Conservation (phyloP, 2,797 vertebrate species). For the Neomorphus geoffroyi region DNA sequence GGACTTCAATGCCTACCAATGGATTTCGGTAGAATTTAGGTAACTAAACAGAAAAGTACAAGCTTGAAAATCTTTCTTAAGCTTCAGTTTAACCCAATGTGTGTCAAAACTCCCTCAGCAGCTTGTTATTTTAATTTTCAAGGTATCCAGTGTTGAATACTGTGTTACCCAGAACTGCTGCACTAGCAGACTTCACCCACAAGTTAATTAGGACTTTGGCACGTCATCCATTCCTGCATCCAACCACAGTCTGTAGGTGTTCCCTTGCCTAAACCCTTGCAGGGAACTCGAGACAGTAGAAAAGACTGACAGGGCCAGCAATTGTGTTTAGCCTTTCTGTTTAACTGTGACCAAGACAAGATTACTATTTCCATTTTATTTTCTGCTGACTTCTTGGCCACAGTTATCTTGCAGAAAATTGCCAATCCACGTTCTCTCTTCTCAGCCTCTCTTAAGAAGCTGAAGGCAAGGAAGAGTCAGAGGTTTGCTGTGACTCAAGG, state of each 20-base stretch:
- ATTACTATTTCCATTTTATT: neutral
- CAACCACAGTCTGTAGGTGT: neutral
- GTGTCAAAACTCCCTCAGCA: neutral
- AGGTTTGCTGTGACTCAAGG: neutral
- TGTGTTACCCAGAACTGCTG: neutral
- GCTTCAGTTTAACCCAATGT: neutral
- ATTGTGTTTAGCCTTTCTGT: neutral
- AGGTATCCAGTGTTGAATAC: constrained; percentile 9
- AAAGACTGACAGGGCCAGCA: neutral
- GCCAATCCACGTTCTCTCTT: neutral
- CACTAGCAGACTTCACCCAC: neutral
- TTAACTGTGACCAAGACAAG: neutral
- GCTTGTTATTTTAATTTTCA: constrained; percentile 43
- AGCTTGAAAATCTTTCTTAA: neutral
- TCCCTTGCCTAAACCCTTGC: neutral
- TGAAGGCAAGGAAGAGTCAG: neutral
- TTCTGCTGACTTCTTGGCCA: neutral
- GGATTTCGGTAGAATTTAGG: constrained; percentile 12
- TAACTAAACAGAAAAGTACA: neutral
- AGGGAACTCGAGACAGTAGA: neutral
- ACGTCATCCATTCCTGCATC: neutral
- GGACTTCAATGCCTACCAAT: neutral
- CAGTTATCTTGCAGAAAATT: neutral
- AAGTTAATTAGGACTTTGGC: constrained; percentile 2
- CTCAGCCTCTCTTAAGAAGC: neutral